Conservation (phyloP, 2,888 invertebrate species). For the Amorpha juglandis region DNA sequence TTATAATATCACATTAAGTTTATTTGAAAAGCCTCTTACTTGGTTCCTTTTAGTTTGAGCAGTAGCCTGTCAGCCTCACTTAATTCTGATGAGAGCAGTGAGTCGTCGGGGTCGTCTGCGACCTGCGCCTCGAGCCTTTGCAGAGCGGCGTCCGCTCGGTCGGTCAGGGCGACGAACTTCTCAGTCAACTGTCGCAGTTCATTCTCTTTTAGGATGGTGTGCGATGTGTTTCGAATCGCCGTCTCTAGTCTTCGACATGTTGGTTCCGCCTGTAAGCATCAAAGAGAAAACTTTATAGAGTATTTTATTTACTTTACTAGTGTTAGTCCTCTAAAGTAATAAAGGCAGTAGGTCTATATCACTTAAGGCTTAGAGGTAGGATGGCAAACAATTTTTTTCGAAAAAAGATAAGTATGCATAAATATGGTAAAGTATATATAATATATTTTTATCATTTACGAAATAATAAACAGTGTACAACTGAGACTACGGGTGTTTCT, state of each 20-base stretch:
- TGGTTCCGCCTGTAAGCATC: slow-evolving; percentile 56
- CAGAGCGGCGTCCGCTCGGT: slow-evolving; percentile 75
- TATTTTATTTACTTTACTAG: neutral
- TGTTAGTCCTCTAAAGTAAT: too few relatives aligned
- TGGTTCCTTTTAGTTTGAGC: slow-evolving; percentile 64
- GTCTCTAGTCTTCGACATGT: slow-evolving; percentile 71
- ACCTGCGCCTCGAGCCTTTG: slow-evolving; percentile 69
- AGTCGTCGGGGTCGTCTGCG: slow-evolving; percentile 56
- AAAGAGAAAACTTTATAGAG: neutral
- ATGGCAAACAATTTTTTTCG: too few relatives aligned
- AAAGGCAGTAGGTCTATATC: too few relatives aligned
- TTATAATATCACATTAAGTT: neutral
- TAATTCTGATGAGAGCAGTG: slow-evolving; percentile 62
- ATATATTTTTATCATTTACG: too few relatives aligned
- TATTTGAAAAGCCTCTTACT: slow-evolving; percentile 47
- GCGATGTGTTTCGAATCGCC: slow-evolving; percentile 69
- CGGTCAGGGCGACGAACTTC: slow-evolving; percentile 75
- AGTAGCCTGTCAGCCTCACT: slow-evolving; percentile 66
- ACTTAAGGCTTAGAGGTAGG: too few relatives aligned
- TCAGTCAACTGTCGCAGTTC: slow-evolving; percentile 75
- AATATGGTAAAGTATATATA: too few relatives aligned
- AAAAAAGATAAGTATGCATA: too few relatives aligned
- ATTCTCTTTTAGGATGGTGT: slow-evolving; percentile 65
- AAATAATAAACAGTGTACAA: too few relatives aligned
- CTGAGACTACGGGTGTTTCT: too few relatives aligned